Percentiles rank a stretch among this genome's conserved stretches.
phyloP scores from a whole-genome alignment of 2,797 vertebrate species.

The Danio choprae region DNA sequence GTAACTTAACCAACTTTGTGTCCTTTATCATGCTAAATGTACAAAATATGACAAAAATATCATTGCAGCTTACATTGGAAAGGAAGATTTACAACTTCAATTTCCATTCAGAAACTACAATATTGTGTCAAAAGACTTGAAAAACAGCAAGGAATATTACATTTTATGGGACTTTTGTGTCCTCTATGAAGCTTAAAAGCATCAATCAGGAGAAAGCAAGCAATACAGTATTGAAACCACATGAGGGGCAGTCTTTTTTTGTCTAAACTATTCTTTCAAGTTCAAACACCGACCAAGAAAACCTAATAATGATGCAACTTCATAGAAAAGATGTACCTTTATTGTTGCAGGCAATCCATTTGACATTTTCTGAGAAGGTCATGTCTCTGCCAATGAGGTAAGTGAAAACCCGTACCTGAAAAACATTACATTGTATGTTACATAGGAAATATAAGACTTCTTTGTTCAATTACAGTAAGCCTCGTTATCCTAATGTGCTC shows the following conservation, averaged over 20 bases:
- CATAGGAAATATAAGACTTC: neutral
- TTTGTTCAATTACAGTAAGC: neutral
- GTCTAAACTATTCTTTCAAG: no score
- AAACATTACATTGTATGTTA: slow-evolving; percentile 5
- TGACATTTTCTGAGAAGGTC: slow-evolving; percentile 92
- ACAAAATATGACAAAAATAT: no score
- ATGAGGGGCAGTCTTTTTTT: neutral
- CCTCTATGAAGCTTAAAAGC: neutral
- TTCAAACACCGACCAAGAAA: neutral
- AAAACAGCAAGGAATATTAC: neutral
- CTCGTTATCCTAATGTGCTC: neutral
- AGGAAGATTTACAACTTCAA: neutral
- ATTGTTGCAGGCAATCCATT: slow-evolving; percentile 98
- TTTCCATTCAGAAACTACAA: neutral
- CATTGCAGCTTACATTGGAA: neutral
- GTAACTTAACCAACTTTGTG: no score
- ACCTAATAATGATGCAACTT: neutral
- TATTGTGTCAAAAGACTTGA: neutral
- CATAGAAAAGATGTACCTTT: slow-evolving; percentile 80
- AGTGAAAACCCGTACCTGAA: slow-evolving; percentile 94
- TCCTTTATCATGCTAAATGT: no score
- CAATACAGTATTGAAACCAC: neutral
- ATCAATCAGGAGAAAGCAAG: neutral
- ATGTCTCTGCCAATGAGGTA: slow-evolving; percentile 97
- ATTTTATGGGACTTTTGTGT: neutral